Evolutionary conservation across 2,797 vertebrate species (phyloP).

Genomic region (Esox masquinongy): DNA sequence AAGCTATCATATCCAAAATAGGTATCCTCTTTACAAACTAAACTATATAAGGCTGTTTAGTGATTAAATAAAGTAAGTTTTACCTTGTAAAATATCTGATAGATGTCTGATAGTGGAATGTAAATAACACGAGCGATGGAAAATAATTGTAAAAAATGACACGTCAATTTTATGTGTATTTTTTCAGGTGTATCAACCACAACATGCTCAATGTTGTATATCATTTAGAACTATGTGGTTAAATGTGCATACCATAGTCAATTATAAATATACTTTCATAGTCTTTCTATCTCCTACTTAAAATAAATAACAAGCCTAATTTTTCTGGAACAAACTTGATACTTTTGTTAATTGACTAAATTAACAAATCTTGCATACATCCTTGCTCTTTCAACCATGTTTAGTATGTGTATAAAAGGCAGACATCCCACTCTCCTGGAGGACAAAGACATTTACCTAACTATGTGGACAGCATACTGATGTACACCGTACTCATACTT

Average conservation of each 20-base stretch:
- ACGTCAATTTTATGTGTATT: neutral
- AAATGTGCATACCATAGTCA: no score
- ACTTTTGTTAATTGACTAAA: neutral
- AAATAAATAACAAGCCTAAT: no score
- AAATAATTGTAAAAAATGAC: constrained; percentile 23
- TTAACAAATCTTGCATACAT: neutral
- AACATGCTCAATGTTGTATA: no score
- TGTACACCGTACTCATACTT: neutral
- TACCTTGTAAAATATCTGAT: constrained; percentile 1
- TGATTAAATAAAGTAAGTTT: neutral
- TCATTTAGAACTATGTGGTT: no score
- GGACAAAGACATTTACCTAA: neutral
- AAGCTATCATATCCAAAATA: constrained; percentile 16
- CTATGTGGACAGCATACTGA: neutral
- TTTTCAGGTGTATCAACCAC: no score
- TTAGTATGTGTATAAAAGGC: constrained; percentile 8
- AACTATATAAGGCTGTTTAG: neutral
- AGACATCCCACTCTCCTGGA: constrained; percentile 63
- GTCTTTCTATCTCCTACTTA: constrained; percentile 8
- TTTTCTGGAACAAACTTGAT: neutral
- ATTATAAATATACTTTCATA: constrained; percentile 5
- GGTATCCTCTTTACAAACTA: neutral
- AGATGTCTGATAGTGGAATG: constrained; percentile 28
- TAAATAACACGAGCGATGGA: constrained; percentile 31
- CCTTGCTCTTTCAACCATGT: neutral